Base-by-base conservation (phyloP, 2,113 vertebrate species). In the Ursus arctos region DNA sequence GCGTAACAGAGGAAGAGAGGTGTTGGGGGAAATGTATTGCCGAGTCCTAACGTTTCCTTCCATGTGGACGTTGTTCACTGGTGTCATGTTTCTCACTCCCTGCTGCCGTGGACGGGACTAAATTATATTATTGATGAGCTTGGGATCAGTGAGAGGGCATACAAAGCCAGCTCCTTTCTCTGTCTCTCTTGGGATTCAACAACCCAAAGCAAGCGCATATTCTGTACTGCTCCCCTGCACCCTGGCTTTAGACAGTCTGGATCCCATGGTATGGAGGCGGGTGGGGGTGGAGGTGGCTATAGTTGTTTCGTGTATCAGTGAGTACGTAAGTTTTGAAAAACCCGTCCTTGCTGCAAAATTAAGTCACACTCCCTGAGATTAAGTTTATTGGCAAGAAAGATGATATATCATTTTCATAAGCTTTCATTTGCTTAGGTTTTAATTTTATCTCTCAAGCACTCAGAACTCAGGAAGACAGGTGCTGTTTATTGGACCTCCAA, bases 401-500 rank as follows among this genome's bases (percentile, higher is more conserved):
- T 87, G 33, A 61, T n/a, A 33, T 4, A 31, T 72, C 28, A 61
- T 59, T 47, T 33, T 91, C 74, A 61, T 74, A 43, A 95, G 85
- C 61, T 96, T 93, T 95, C 26, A 51, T 72, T n/a, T 65, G 31
- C 36, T 18, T 59, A 43, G 57, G 61, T 77, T 94, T 92, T 82
- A 69, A 69, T 82, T 81, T 92, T 94, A 15, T 69, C 22, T 83
- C 61, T 57, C 9, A 89, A 49, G 49, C 43, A 88, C 28, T 88
- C 28, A 67, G 79, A 93, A 28, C 67, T 67, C 69, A 74, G 36
- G 77, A 83, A 18, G 63, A 82, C 90, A 24, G 53, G 21, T 91
- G 33, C 89, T 90, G 0, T 47, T 89, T 65, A 74, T 53, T 92
- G 26, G 71, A 55, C 40, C 59, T 88, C 61, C 59, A 47, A 14